Evolutionary conservation across 2,888 invertebrate species (phyloP).

Genomic region (Euclidia mi): DNA sequence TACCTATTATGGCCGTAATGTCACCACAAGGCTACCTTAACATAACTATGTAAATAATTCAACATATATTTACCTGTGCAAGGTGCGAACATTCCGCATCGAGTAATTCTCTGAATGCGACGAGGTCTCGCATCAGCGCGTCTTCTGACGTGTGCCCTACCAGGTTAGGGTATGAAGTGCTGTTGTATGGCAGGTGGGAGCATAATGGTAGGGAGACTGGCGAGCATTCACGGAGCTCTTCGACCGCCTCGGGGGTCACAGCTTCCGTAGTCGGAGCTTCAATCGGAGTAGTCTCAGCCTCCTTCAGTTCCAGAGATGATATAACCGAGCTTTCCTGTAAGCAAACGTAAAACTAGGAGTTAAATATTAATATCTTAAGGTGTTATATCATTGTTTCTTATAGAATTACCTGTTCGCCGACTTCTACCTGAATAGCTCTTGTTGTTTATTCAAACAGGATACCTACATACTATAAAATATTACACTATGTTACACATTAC

Average conservation of each 20-base stretch:
- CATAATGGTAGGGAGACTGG: constrained; percentile 92
- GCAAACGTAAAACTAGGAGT: constrained; percentile 1
- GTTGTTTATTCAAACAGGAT: too few species aligned
- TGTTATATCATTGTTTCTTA: too few species aligned
- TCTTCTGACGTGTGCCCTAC: constrained; percentile 91
- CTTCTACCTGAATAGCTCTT: too few species aligned
- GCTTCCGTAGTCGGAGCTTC: constrained; percentile 82
- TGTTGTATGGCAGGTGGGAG: constrained; percentile 93
- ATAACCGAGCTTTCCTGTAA: constrained; percentile 85
- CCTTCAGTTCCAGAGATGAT: constrained; percentile 82
- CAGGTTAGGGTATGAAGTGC: constrained; percentile 95
- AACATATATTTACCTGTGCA: constrained; percentile 93
- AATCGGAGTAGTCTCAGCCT: constrained; percentile 75
- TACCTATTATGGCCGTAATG: too few species aligned
- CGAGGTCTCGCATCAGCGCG: constrained; percentile 93
- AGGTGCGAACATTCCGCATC: constrained; percentile 97
- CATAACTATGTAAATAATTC: too few species aligned
- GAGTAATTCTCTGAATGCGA: constrained; percentile 95
- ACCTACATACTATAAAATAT: too few species aligned
- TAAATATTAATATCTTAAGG: too few species aligned
- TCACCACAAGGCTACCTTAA: too few species aligned
- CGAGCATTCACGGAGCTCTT: constrained; percentile 92
- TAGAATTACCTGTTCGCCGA: too few species aligned
- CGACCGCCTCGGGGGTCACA: constrained; percentile 79
- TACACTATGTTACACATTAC: too few species aligned